Evolutionary conservation across 2,888 invertebrate genomes (phyloP), one percentile per base, ranked within the genome.

Genomic region (Blastobasis adustella): DNA sequence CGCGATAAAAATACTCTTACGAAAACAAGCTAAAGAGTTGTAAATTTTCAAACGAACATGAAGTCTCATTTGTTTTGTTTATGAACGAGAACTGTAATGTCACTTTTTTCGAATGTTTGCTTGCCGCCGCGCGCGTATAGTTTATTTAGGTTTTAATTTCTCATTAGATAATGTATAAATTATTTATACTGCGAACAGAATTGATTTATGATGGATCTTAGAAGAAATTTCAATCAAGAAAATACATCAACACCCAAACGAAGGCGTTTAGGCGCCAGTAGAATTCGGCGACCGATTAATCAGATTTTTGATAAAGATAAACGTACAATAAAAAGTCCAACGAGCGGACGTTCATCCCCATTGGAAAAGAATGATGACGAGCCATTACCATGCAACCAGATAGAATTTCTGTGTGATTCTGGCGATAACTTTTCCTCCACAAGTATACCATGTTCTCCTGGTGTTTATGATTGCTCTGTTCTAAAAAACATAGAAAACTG

Each of bases 381-480:
- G 1, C 76, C 77, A 47, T 63, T 88, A 54, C 87, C 87, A 5
- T 85, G 83, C 44, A 88, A 87, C 66, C 87, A 88, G 74, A 71
- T 80, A 10, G 82, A 88, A 61, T 87, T 77, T 65, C 59, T 86
- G 40, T 67, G 71, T 53, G 77, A 82, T 53, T 79, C 82, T 0
- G 71, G 64, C 9, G 74, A 73, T 48, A 76, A 67, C 43, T 74
- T 65, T 61, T 71, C 71, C 3, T 39, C 56, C 10, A 62, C 59
- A 5, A 67, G 61, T 55, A 71, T 76, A 40, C 76, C 76, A 6
- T 69, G 72, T 52, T 77, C 80, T 4, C 76, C 82, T n/a, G 74
- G 63, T 51, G 55, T 74, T 45, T 58, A 74, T 37, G 65, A 73
- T 46, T 65, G 65, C 51, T 67, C 76, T 5, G 55, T 66, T 38